phyloP scores from a whole-genome alignment of 2,888 invertebrate genomes.

The Xylota segnis region DNA sequence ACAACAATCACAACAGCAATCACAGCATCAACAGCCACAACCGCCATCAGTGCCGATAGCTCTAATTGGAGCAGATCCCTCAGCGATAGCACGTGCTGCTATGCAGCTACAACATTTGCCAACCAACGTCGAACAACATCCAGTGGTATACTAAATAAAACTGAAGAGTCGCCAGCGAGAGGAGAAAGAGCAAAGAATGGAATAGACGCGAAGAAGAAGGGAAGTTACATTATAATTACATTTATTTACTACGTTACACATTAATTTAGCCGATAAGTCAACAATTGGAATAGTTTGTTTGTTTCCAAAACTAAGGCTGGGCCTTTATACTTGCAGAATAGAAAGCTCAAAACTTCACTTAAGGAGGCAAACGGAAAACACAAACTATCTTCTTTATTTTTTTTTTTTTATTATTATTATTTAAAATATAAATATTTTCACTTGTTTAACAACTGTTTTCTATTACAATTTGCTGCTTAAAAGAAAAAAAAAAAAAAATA shows the following conservation, averaged over 20 bases:
- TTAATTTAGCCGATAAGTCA: conserved; percentile 60
- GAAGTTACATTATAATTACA: conserved; percentile 54
- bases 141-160: conserved; percentile 83
- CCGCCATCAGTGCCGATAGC: conserved; percentile 83
- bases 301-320: conserved; percentile 63
- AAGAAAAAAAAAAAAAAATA: conserved; percentile 23
- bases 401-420: conserved; percentile 14
- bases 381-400: conserved; percentile 17
- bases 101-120: conserved; percentile 84
- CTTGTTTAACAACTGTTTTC: conserved; percentile 46
- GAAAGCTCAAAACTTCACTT: conserved; percentile 70
- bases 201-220: conserved; percentile 54
- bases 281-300: conserved; percentile 56
- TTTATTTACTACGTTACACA: conserved; percentile 52
- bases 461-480: conserved; percentile 34
- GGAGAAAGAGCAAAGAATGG: conserved; percentile 68
- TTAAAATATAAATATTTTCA: conserved; percentile 23
- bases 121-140: conserved; percentile 84
- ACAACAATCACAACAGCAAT: conserved; percentile 79
- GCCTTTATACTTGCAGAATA: conserved; percentile 48
- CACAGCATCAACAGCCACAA: conserved; percentile 81
- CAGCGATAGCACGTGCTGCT: conserved; percentile 83
- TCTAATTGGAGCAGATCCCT: conserved; percentile 83
- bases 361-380: conserved; percentile 51
- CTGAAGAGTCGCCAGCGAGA: conserved; percentile 9